Conservation (phyloP, 2,888 invertebrate species). For the Mythimna loreyi region DNA sequence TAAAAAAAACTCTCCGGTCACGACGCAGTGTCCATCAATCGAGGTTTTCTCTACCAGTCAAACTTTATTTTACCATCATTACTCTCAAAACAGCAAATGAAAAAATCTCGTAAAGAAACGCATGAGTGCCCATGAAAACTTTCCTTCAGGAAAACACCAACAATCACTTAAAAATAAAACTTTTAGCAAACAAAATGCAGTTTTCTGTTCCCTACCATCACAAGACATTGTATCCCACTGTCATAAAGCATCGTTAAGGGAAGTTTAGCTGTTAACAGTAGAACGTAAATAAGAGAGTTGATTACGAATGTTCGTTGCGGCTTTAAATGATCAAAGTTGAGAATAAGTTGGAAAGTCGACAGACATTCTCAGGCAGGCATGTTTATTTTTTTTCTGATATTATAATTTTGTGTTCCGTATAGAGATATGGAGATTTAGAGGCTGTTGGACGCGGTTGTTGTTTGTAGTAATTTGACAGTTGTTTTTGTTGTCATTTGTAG, state of each 20-base stretch:
- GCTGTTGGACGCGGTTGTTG: no score
- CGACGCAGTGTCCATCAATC: no score
- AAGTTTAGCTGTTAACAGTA: slow-evolving; percentile 52
- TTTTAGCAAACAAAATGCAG: slow-evolving; percentile 30
- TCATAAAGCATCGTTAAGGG: slow-evolving; percentile 51
- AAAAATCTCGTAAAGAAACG: no score
- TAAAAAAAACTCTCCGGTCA: no score
- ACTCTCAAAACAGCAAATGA: no score
- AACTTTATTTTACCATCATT: no score
- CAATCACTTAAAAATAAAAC: neutral
- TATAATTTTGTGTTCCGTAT: slow-evolving; percentile 19
- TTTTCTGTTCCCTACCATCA: slow-evolving; percentile 10
- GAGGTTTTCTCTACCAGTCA: no score
- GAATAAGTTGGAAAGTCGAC: slow-evolving; percentile 64
- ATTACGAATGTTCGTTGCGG: slow-evolving; percentile 50
- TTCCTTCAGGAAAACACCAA: neutral
- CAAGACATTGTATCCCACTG: slow-evolving; percentile 22
- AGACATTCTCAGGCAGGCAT: slow-evolving; percentile 49
- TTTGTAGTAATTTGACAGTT: no score
- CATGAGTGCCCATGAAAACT: neutral
- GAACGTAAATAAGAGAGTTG: slow-evolving; percentile 60
- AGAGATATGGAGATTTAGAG: no score
- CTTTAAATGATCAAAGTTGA: slow-evolving; percentile 71
- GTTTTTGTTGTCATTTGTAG: no score
- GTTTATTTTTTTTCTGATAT: slow-evolving; percentile 9